Base-by-base conservation (phyloP, 2,113 vertebrate species). In the Epinephelus moara region DNA sequence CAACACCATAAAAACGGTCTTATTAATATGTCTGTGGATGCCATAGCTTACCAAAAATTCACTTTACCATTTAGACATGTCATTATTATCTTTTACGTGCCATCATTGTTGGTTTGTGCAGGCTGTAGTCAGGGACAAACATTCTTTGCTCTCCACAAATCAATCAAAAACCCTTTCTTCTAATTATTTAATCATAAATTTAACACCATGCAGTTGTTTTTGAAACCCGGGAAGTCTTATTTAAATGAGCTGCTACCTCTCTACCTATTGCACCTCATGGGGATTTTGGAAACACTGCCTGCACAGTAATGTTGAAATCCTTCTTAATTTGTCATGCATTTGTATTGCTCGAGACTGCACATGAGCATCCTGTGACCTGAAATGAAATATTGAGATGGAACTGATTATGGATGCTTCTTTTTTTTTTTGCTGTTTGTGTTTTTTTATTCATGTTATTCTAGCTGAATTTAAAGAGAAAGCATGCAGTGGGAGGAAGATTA, bases 401-500 rank as follows among this genome's bases (percentile, higher is more conserved):
- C 30, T 63, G 59, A 59, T 77, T 42, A 57, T 17, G 40, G 52
- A 0, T 23, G 14, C 23, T 27, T 33, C 4, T 25, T 56, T 56
- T 55, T 57, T 80, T 67, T 57, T 80, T 67, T 67, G 17, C 66
- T 37, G 7, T 52, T 74, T 2, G 2, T 56, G 50, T 14, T 77
- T 55, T 62, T 70, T 21, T 52, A 12, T 63, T 45, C 27, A 40
- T 40, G 15, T 25, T 63, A 25, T 82, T 47, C 7, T 11, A 63
- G 21, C 23, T 74, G 6, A 56, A 69, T 70, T 47, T 63, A 21
- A 84, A 55, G 17, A 9, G 17, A 67, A n/a, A 61, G n/a, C n/a
- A 72, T 13, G 2, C 27, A 53, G 18, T 40, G 6, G 21, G 8
- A 52, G 45, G 9, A 70, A 3, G 42, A 62, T 50, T 19, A 15